phyloP scores from a whole-genome alignment of 2,888 invertebrate genomes.

The Choristoneura rosaceana region DNA sequence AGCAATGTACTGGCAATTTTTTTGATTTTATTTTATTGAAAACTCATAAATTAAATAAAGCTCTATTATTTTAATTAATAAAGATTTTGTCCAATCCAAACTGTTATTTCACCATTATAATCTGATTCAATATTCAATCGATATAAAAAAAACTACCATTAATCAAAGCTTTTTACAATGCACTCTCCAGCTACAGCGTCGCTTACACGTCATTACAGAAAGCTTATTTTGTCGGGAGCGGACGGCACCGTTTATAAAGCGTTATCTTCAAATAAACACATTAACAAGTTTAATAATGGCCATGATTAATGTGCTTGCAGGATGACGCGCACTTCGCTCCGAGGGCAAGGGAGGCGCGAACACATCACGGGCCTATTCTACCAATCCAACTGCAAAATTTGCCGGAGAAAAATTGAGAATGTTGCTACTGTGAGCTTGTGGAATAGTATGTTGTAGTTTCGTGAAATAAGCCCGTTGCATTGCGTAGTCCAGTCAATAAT shows the following conservation, averaged over 20 bases:
- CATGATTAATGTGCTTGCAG: constrained; percentile 83
- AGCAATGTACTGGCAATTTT: too few species aligned
- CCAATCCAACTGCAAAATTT: not conserved
- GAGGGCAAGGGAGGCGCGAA: constrained; percentile 54
- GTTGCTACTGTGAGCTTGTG: not conserved
- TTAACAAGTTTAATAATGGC: constrained; percentile 84
- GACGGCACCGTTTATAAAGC: constrained; percentile 84
- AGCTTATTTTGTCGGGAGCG: constrained; percentile 81
- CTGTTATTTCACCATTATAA: constrained; percentile 34
- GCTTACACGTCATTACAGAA: constrained; percentile 82
- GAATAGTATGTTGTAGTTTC: not conserved
- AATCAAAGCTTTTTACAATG: constrained; percentile 72
- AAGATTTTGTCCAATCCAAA: constrained; percentile 17
- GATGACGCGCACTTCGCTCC: constrained; percentile 81
- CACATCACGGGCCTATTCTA: constrained; percentile 35
- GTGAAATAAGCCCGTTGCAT: not conserved
- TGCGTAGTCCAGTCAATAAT: not conserved
- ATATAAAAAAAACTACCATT: constrained; percentile 57
- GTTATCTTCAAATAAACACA: constrained; percentile 84
- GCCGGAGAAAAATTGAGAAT: not conserved
- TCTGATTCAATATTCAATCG: constrained; percentile 30
- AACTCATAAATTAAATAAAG: too few species aligned
- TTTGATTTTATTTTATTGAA: too few species aligned
- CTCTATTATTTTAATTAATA: constrained; percentile 5
- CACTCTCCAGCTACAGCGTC: constrained; percentile 62